Percentiles rank a stretch among this genome's conserved stretches.
phyloP scores from a whole-genome alignment of 2,113 vertebrate species.

The Oryzias javanicus region DNA sequence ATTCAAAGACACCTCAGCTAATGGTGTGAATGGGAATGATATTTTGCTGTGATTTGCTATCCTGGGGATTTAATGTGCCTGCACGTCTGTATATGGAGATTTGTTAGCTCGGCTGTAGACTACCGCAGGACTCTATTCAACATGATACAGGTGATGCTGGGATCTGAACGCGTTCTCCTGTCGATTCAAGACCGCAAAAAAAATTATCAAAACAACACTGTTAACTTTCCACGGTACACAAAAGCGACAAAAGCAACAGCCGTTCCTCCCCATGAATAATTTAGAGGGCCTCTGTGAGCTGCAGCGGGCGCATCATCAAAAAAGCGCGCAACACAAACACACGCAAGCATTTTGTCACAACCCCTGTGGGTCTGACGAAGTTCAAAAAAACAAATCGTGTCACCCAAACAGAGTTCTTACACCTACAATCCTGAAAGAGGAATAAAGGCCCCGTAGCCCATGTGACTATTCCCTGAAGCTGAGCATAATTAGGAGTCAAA shows the following conservation, averaged over 20 bases:
- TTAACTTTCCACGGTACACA: conserved; percentile 71
- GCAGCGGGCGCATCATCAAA: conserved; percentile 64
- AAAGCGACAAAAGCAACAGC: conserved; percentile 74
- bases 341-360: conserved; percentile 76
- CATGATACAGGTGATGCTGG: conserved; percentile 26
- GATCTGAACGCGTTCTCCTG: conserved; percentile 7
- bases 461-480: conserved; percentile 88
- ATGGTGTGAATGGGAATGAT: conserved; percentile 70
- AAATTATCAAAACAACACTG: conserved; percentile 62
- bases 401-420: conserved; percentile 63
- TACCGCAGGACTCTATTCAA: conserved; percentile 33
- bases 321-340: conserved; percentile 65
- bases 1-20: conserved; percentile 74
- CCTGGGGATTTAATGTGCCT: conserved; percentile 54
- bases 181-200: conserved; percentile 41
- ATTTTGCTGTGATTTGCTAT: conserved; percentile 70
- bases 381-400: conserved; percentile 63
- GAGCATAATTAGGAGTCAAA: conserved; percentile 93
- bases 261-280: conserved; percentile 76
- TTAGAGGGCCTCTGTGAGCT: conserved; percentile 67
- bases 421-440: conserved; percentile 39
- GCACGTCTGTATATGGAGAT: conserved; percentile 45
- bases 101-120: conserved; percentile 51
- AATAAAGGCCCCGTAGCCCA: conserved; percentile 48
- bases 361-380: conserved; percentile 78